Base-by-base conservation (phyloP, 2,888 invertebrate species). In the Priocnemis perturbator region DNA sequence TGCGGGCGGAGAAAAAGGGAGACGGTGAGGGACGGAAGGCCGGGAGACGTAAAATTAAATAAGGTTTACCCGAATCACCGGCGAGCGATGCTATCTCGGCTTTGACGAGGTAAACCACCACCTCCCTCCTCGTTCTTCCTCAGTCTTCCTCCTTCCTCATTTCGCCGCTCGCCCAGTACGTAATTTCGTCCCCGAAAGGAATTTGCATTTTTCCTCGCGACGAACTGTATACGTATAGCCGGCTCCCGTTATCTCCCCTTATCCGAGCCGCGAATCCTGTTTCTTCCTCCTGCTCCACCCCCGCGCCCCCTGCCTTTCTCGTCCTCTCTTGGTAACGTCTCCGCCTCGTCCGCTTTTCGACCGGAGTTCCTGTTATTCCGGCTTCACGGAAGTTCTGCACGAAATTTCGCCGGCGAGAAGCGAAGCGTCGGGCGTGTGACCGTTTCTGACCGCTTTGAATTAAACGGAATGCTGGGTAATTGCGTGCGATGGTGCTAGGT, bases 31-130 rank as follows among this genome's bases (percentile, higher is more conserved):
- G 26, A 26, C 15, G 30, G 52, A 23, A 44, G 52, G 17, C 15
- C 15, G 23, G 23, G 9, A 44, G 52, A 53, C 71, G 68, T 73
- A 64, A 71, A 68, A 75, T 75, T 75, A 75, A 73, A 73, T 73
- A 71, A 75, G 70, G 63, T 66, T 64, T 61, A 64, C 65, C 62
- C 23, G 62, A 73, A 70, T 64, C 57, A 61, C 56, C 63, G 60
- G 60, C 61, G 5, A 55, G 53, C 70, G 73, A 73, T 73, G 64
- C 57, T 67, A 74, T 73, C 70, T 53, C 19, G 48, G 55, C 53
- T 44, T 59, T 53, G 47, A 50, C 47, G 57, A 45, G 44, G 55
- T 30, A 44, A 48, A 62, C 57, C 55, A 62, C 57, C 55, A 23
- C 26, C 23, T 26, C 55, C 21, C n/a, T 55, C 37, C 55, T 44